Evolutionary conservation across 2,113 vertebrate species (phyloP).

Genomic region (Thamnaconus septentrionalis): DNA sequence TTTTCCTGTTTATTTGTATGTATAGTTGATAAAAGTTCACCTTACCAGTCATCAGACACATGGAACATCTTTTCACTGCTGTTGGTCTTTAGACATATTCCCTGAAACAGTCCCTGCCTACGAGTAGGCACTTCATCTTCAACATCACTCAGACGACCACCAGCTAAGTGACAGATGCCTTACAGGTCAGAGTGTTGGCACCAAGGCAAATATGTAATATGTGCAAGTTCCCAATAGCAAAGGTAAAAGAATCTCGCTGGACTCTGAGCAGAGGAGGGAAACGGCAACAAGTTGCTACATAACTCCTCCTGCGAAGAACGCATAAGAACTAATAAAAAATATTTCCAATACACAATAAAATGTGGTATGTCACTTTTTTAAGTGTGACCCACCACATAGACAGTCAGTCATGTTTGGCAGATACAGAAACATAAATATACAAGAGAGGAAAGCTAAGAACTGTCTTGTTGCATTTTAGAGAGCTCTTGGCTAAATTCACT

Average conservation of each 20-base stretch:
- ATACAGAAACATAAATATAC: too few relatives aligned
- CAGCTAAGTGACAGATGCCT: constrained; percentile 16
- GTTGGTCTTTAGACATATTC: constrained; percentile 40
- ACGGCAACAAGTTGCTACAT: constrained; percentile 22
- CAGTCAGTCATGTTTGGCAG: neutral
- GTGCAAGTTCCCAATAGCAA: constrained; percentile 59
- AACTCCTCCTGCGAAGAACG: constrained; percentile 15
- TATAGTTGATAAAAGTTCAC: constrained; percentile 16
- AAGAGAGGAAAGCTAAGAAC: neutral
- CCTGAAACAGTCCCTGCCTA: constrained; percentile 43
- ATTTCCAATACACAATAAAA: constrained; percentile 88
- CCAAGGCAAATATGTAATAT: constrained; percentile 45
- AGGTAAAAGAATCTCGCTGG: constrained; percentile 33
- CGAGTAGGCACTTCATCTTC: constrained; percentile 25
- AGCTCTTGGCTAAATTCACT: constrained; percentile 23
- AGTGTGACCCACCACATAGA: constrained; percentile 20
- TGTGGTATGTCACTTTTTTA: constrained; percentile 17
- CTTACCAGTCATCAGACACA: constrained; percentile 10
- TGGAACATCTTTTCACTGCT: constrained; percentile 28
- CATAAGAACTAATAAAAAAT: constrained; percentile 91
- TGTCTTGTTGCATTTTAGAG: constrained; percentile 3
- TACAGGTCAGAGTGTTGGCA: constrained; percentile 40
- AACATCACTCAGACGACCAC: constrained; percentile 54
- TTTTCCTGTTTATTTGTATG: constrained; percentile 48
- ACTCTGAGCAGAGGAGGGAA: constrained; percentile 25